Conservation (phyloP, 1,140 invertebrate genomes). For the Euschistus heros region DNA sequence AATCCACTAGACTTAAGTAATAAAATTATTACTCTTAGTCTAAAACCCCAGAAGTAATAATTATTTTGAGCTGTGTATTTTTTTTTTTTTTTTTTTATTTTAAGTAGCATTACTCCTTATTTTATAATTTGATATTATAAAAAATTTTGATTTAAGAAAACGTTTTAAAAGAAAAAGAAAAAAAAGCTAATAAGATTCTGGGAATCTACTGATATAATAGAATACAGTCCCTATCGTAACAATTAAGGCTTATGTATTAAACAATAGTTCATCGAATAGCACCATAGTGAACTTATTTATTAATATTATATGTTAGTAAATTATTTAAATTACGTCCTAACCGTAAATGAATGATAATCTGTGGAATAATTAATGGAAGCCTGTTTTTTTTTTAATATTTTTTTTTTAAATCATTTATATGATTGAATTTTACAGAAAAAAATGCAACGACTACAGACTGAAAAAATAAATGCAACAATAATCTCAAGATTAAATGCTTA, state of each 20-base stretch:
- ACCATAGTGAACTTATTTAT: conserved; percentile 8
- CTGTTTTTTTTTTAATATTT: not conserved
- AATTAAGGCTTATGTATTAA: conserved; percentile 6
- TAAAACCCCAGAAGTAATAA: not conserved
- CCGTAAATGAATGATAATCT: not conserved
- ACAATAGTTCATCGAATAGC: not conserved
- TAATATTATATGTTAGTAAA: not conserved
- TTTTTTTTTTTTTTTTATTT: not conserved
- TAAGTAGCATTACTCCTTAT: not conserved
- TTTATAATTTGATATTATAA: not conserved
- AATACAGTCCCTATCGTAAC: conserved; percentile 3
- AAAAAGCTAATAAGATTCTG: not conserved
- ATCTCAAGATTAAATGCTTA: conserved; percentile 8
- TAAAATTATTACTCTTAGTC: not conserved
- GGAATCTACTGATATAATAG: not conserved
- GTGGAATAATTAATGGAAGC: conserved; percentile 1
- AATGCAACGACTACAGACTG: not conserved
- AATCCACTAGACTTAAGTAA: not conserved
- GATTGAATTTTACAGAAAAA: not conserved
- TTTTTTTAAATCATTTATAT: not conserved
- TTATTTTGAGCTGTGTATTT: conserved; percentile 6
- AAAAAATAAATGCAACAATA: conserved; percentile 10
- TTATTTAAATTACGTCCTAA: not conserved
- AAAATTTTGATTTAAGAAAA: not conserved
- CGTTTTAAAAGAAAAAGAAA: not conserved